Evolutionary conservation across 2,797 vertebrate species (phyloP), one percentile per base, ranked within the genome.

Genomic region (Hirundo rustica): DNA sequence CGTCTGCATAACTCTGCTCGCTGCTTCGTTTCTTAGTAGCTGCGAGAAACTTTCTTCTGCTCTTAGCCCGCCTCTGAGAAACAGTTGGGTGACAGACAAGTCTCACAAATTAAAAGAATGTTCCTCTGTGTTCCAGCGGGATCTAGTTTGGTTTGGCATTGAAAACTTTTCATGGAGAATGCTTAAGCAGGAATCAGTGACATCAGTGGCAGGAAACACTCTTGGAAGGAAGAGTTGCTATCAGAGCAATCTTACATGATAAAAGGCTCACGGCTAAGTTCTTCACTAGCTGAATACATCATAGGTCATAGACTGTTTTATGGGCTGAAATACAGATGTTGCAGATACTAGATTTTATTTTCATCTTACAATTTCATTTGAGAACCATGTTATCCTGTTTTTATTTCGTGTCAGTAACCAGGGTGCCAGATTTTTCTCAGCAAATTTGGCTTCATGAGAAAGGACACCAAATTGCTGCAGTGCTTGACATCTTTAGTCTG

Each of bases 121-220:
- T 85, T 92, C 30, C 30, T 75, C 34, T 80, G 72, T 91, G 71
- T 85, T 94, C 64, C 79, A 55, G 72, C 51, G 58, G 77, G 47
- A 54, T 73, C 67, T 78, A 27, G 83, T 88, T 96, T 91, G 81
- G 64, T 89, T 93, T 91, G 84, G 86, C 84, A 15, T 45, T 76
- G 70, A 22, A 51, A 75, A 30, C 45, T 21, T 64, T 45, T 81
- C 17, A 3, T 21, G 60, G 62, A 84, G 76, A 58, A 48, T 66
- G 44, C 61, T 84, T 55, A 32, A 86, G 70, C 36, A 42, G 74
- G 64, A 86, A 62, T 89, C 74, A 66, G 11, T 93, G 67, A 82
- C 85, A 66, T 94, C 64, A 84, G 38, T 65, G 4, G 30, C 66
- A 84, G 85, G 83, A 86, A 88, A 51, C 50, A 6, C 27, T 72